Evolutionary conservation across 2,113 vertebrate genomes (phyloP), one percentile per base, ranked within the genome.

Genomic region (Arizona elegans): DNA sequence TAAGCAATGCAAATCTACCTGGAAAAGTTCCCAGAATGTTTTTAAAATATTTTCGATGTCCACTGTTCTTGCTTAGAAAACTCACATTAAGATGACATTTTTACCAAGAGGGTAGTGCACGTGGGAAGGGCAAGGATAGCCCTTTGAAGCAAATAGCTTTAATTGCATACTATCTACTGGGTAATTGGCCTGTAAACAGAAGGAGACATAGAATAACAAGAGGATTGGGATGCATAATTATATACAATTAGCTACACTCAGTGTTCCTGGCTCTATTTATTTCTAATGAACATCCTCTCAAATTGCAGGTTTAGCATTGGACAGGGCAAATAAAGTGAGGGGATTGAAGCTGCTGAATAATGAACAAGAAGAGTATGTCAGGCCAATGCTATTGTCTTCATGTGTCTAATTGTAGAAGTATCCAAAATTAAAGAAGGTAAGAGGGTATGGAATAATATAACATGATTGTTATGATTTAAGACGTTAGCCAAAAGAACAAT

Each of bases 131-230:
- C 59, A 95, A 96, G 59, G 93, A 62, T 91, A 94, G 92, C 50
- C 93, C 87, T 95, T 94, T 92, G 93, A 85, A 94, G 92, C 8
- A 94, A 93, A 95, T 95, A 70, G 88, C 70, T 95, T 92, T 96
- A 97, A 97, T 96, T 96, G 93, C 88, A 95, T 95, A 85, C 90
- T 96, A 94, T 96, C 95, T 95, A 58, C 92, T 92, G 33, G n/a
- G 47, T 96, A 97, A 97, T 96, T 97, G 95, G 93, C 93, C 94
- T 96, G 91, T 96, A 97, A 97, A 96, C 96, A 97, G 93, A 96
- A 50, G 93, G 92, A 96, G 95, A 93, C 93, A 97, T 33, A 96
- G 95, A 95, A 96, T 70, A 94, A 96, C 94, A 95, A 93, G 93
- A 94, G 93, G 90, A 94, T 88, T 95, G 92, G 94, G 92, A 95